Conservation (phyloP, 2,113 vertebrate species). For the Mirza zaza region DNA sequence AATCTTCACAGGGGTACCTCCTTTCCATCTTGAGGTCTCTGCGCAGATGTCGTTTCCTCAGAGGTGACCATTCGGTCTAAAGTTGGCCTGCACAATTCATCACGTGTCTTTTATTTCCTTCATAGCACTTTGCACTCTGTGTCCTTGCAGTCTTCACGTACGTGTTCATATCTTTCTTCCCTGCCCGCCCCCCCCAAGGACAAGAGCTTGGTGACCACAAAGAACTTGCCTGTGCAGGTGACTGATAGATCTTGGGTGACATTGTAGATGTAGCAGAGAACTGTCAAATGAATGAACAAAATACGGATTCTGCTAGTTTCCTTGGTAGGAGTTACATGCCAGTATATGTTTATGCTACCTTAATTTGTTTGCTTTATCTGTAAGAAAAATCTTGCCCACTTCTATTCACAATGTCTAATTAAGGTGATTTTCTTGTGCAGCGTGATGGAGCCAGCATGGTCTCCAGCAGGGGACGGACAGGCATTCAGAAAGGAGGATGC, state of each 20-base stretch:
- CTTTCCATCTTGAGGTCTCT: background rate
- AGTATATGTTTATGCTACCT: background rate
- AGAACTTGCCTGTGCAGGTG: background rate
- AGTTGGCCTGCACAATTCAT: background rate
- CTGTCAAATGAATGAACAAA: background rate
- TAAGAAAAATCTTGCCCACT: background rate
- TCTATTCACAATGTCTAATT: background rate
- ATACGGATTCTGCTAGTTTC: background rate
- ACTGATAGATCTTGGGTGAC: background rate
- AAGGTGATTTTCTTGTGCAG: background rate
- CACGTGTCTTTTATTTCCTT: background rate
- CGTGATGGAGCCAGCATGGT: background rate
- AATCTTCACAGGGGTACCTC: background rate
- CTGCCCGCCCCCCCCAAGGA: background rate
- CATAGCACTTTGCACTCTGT: background rate
- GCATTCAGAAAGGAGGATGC: background rate
- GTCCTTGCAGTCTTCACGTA: background rate
- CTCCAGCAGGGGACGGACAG: background rate
- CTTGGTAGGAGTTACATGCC: background rate
- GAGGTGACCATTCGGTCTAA: background rate
- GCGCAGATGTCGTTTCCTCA: background rate
- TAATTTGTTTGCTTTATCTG: constrained; percentile 36
- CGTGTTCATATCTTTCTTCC: background rate
- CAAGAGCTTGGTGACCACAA: background rate
- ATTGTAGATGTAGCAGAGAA: background rate